Base-by-base conservation (phyloP, 2,888 invertebrate genomes). In the Aporophyla nigra region DNA sequence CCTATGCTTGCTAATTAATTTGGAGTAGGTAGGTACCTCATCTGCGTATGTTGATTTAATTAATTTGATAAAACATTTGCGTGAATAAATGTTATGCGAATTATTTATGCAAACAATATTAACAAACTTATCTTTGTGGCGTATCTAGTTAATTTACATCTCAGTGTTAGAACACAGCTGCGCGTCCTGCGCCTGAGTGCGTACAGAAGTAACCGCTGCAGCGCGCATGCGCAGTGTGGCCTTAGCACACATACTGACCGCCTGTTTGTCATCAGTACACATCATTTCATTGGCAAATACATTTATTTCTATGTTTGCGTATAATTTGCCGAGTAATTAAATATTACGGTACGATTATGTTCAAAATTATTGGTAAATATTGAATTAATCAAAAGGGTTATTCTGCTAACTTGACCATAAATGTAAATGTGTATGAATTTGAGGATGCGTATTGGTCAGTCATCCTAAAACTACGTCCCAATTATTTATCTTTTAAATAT, bases 221-320 rank as follows among this genome's bases (percentile, higher is more conserved):
- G 46, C 54, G 49, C 59, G 71, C 59, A 71, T 78, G 61, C 65
- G 46, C 65, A 53, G 51, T 51, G 19, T 74, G 69, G 79, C 86
- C 85, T 87, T 89, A 82, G 83, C 89, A 87, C 76, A 86, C 80
- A 89, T 88, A 82, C 74, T 85, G 46, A 73, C 77, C 80, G 71
- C 51, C 70, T 84, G 73, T 84, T 82, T 75, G 82, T 80, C 86
- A 74, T 76, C n/a, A 63, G 59, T 81, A 86, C 53, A 79, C 74
- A 61, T 81, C 71, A 77, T 76, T 71, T 69, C 58, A 82, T 74
- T 77, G 54, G 59, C 69, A 76, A 79, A 85, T 73, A 70, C 14
- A 33, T 12, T 66, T 83, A 65, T 65, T 59, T 51, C 58, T 68
- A 68, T 74, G 33, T 67, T 21, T 46, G 56, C 54, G 2, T 27